Evolutionary conservation across 1,140 invertebrate species (phyloP).

Genomic region (Dreissena rostriformis): DNA sequence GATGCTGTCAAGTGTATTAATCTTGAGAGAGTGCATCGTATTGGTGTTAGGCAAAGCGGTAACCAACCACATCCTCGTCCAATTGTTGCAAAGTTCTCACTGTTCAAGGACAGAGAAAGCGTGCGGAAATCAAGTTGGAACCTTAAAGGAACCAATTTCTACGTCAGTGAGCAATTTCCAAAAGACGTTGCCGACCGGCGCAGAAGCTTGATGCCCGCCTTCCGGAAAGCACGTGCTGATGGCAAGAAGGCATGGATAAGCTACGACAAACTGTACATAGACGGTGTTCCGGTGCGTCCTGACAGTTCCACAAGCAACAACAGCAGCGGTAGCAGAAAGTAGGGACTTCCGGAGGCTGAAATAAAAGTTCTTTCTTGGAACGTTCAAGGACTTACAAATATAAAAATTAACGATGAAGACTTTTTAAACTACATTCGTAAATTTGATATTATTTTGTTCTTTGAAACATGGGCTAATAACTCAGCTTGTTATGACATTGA

Average conservation of each 20-base stretch:
- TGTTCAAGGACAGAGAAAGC: slow-evolving; percentile 22
- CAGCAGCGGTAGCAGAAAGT: no score
- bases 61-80: background rate
- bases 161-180: slow-evolving; percentile 20
- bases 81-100: slow-evolving; percentile 27
- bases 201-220: background rate
- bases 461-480: no score
- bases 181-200: slow-evolving; percentile 15
- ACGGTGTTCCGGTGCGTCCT: slow-evolving; percentile 5
- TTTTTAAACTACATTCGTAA: no score
- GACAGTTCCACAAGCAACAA: no score
- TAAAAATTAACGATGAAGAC: no score
- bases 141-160: slow-evolving; percentile 1
- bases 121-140: background rate
- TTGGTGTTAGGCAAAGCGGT: background rate
- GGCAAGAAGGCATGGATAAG: slow-evolving; percentile 13
- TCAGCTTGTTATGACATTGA: no score
- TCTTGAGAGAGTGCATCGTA: slow-evolving; percentile 24
- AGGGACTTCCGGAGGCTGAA: no score
- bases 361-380: no score
- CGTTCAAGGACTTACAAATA: no score
- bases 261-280: slow-evolving; percentile 21
- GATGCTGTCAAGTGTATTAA: background rate
- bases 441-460: no score
- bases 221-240: background rate